These are phyloP conservation scores for Equus quagga DNA, from an alignment of 2,113 vertebrate genomes.

Conservation along the genomic window DNA sequence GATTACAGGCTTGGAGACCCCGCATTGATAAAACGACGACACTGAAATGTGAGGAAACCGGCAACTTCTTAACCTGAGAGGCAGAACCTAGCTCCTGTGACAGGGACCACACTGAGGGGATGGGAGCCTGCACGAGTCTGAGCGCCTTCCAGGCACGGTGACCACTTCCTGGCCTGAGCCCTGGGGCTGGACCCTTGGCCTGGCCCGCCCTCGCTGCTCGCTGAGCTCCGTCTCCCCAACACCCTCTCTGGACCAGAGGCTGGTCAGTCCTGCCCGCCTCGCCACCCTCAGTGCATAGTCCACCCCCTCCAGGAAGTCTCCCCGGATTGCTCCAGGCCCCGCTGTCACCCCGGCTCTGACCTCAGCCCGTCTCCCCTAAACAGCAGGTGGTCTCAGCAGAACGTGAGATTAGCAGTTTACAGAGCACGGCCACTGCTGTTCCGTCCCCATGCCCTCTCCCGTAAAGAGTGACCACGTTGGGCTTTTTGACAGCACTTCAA, in stretches of 20 bases:
- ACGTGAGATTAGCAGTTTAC: background rate
- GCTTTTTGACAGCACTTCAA: background rate
- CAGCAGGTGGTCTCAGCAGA: background rate
- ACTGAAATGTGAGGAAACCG: background rate
- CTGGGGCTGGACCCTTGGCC: background rate
- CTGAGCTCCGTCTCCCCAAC: background rate
- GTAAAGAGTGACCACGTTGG: rapidly evolving
- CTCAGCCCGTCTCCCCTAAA: background rate
- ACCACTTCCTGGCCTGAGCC: background rate
- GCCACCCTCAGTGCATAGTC: background rate
- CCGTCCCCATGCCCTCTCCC: background rate
- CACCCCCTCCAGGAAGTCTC: background rate
- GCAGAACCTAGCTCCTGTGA: background rate
- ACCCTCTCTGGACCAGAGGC: background rate
- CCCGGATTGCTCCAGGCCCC: background rate
- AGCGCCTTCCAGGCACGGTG: background rate
- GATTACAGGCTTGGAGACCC: background rate
- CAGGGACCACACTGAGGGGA: rapidly evolving
- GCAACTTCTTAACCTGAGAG: background rate
- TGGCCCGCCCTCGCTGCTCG: background rate
- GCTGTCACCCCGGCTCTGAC: background rate
- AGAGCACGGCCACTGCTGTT: background rate
- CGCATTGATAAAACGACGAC: background rate
- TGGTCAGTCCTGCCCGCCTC: rapidly evolving
- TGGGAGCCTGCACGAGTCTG: background rate